A percentile compares a stretch with the other conserved stretches of the same genome.
Evolutionary conservation across 2,113 vertebrate genomes (phyloP).

Genomic region (Pipra filicauda): DNA sequence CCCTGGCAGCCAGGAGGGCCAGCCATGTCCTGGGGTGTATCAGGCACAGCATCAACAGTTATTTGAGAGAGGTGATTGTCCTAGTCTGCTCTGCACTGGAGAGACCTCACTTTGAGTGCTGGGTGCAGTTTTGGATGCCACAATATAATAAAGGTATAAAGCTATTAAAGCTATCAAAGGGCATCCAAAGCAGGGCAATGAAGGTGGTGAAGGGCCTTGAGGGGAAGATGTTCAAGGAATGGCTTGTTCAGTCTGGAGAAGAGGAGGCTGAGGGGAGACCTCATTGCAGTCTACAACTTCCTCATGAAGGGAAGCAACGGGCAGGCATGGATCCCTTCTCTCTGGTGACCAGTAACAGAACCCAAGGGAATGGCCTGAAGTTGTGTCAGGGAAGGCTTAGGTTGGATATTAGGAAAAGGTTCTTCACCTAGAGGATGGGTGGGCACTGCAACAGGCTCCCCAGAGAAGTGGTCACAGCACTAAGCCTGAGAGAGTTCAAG

Average conservation of each 20-base stretch:
- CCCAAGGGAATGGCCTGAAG: background rate
- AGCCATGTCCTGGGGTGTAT: accelerated
- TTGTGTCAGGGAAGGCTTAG: background rate
- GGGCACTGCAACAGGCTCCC: background rate
- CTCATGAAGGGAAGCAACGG: background rate
- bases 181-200: background rate
- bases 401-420: background rate
- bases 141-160: background rate
- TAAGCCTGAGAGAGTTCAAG: background rate
- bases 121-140: background rate
- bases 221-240: background rate
- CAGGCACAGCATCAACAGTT: accelerated
- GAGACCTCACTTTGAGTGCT: accelerated
- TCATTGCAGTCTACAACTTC: background rate
- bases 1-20: background rate
- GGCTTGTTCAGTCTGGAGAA: background rate
- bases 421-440: accelerated
- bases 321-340: background rate
- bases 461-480: background rate
- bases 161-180: background rate
- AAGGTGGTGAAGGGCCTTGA: background rate
- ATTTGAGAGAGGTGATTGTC: background rate
- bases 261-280: background rate
- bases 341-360: background rate
- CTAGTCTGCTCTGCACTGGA: accelerated